A percentile compares a stretch with the other conserved stretches of the same genome.
Conservation (phyloP, 2,797 vertebrate species). For the Semaprochilodus insignis region DNA sequence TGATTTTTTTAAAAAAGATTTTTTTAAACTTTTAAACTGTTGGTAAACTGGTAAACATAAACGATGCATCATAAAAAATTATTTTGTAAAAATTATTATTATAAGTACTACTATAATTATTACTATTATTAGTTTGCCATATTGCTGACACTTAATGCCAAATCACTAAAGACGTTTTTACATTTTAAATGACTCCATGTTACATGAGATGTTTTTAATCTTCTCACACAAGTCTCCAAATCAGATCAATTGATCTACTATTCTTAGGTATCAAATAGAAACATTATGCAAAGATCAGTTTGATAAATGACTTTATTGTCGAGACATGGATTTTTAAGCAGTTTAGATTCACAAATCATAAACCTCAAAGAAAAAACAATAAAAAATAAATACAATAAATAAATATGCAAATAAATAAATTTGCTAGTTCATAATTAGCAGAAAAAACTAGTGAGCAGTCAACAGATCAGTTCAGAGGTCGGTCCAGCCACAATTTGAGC, state of each 20-base stretch:
- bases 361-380: neutral
- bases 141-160: too few species aligned
- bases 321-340: neutral
- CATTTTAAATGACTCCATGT: too few species aligned
- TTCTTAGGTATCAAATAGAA: neutral
- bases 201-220: too few species aligned
- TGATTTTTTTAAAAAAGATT: too few species aligned
- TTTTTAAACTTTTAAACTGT: too few species aligned
- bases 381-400: neutral
- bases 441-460: neutral
- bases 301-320: neutral
- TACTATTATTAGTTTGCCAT: too few species aligned
- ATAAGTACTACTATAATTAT: too few species aligned
- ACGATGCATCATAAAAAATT: too few species aligned
- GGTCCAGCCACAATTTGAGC: conserved; percentile 37
- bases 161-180: too few species aligned
- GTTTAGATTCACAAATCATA: neutral
- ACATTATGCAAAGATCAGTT: neutral
- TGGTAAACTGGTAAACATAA: too few species aligned
- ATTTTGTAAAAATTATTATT: too few species aligned
- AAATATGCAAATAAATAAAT: conserved; percentile 39
- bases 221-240: too few species aligned
- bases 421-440: neutral
- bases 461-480: neutral
- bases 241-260: neutral